Percentiles rank a stretch among this genome's conserved stretches.
These are phyloP conservation scores for Drosophila differens DNA, from an alignment of 2,888 invertebrate genomes.

Conservation along the genomic window DNA sequence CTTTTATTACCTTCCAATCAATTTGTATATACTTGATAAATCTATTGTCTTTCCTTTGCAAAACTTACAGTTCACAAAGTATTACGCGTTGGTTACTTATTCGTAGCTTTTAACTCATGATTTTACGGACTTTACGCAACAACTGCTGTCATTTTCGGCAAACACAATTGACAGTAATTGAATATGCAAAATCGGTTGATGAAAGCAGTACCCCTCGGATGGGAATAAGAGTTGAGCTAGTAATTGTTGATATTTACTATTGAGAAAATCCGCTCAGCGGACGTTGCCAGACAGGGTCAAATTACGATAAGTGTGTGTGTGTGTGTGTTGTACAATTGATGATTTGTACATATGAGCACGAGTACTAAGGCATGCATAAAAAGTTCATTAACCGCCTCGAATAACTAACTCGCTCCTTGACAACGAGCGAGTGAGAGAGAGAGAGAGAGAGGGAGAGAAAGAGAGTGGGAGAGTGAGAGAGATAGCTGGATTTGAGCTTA, in stretches of 20 bases:
- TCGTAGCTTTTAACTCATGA: not conserved
- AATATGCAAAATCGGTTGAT: slow-evolving; percentile 43
- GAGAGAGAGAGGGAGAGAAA: not conserved
- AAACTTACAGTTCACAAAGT: not conserved
- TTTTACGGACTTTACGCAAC: not conserved
- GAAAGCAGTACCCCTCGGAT: slow-evolving; percentile 6
- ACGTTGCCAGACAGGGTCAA: slow-evolving; percentile 40
- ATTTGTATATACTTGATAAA: not conserved
- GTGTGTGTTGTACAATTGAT: slow-evolving; percentile 47
- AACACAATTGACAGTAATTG: slow-evolving; percentile 28
- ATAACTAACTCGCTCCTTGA: not conserved
- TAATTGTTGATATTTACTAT: slow-evolving; percentile 17
- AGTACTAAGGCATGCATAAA: slow-evolving; percentile 24
- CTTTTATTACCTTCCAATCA: not conserved
- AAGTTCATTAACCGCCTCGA: slow-evolving; percentile 35
- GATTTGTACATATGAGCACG: slow-evolving; percentile 17
- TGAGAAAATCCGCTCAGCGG: slow-evolving; percentile 30
- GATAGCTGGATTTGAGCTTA: slow-evolving; percentile 27
- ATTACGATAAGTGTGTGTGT: slow-evolving; percentile 20
- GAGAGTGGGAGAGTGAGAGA: not conserved
- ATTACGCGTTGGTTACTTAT: not conserved
- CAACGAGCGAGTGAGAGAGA: not conserved
- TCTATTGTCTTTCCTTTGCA: not conserved
- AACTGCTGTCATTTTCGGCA: not conserved
- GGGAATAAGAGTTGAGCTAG: not conserved